These are phyloP conservation scores for Synergus itoensis DNA, from an alignment of 2,888 invertebrate genomes.

Conservation along the genomic window DNA sequence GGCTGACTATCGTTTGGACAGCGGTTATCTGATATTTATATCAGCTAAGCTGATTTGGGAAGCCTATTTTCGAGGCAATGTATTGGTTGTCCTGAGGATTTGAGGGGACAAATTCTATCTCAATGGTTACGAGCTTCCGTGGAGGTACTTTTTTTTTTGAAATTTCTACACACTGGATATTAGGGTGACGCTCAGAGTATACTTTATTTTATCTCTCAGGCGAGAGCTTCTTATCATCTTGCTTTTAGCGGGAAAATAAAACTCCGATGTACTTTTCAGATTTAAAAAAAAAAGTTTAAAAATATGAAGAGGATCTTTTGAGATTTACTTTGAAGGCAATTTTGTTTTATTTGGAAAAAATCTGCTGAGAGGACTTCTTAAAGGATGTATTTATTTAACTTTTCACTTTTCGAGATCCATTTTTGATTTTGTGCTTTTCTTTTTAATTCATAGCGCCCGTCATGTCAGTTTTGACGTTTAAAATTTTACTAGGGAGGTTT, in stretches of 20 bases:
- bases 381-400: too few relatives aligned
- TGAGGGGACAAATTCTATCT: background rate
- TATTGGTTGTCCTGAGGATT: background rate
- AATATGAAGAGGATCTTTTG: too few relatives aligned
- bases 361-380: too few relatives aligned
- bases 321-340: too few relatives aligned
- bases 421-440: too few relatives aligned
- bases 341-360: too few relatives aligned
- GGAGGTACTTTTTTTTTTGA: background rate
- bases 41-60: background rate
- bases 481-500: too few relatives aligned
- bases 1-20: background rate
- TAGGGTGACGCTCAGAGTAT: background rate
- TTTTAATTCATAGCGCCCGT: too few relatives aligned
- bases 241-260: background rate
- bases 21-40: constrained; percentile 28
- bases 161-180: background rate
- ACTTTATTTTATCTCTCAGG: background rate
- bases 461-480: too few relatives aligned
- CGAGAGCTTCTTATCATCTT: background rate
- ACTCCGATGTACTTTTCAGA: background rate
- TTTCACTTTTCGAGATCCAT: too few relatives aligned
- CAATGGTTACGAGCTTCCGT: background rate
- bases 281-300: background rate
- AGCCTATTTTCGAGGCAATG: constrained; percentile 3